Conservation (phyloP, 2,888 invertebrate genomes). For the Eupelmus urozonus region DNA sequence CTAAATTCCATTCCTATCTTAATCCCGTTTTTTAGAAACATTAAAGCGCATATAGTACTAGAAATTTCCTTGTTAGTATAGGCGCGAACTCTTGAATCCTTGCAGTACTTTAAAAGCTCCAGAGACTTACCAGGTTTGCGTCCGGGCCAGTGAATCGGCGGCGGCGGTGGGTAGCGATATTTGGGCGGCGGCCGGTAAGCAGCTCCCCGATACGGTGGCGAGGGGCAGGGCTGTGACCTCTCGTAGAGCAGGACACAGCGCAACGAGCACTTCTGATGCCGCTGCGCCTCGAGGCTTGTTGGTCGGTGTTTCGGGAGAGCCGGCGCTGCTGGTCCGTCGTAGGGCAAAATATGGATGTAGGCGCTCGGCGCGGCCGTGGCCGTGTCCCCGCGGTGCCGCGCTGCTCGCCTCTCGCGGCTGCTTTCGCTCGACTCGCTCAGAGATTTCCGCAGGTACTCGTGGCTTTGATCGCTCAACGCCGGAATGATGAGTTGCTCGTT, state of each 20-base stretch:
- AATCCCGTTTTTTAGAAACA: no score
- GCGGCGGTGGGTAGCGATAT: constrained; percentile 49
- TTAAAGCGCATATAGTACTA: no score
- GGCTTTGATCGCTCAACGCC: background rate
- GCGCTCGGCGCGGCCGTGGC: constrained; percentile 13
- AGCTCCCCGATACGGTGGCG: background rate
- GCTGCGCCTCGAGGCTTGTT: background rate
- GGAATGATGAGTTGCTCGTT: no score
- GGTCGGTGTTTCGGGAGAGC: background rate
- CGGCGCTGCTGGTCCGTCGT: background rate
- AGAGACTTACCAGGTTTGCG: constrained; percentile 53
- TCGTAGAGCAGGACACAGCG: constrained; percentile 48
- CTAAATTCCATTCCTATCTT: no score
- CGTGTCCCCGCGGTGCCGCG: background rate
- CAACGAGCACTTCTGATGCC: constrained; percentile 39
- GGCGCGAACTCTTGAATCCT: no score
- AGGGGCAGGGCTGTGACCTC: constrained; percentile 10
- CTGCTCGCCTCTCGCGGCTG: constrained; percentile 25
- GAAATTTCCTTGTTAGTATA: no score
- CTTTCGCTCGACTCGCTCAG: background rate
- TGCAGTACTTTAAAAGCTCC: no score
- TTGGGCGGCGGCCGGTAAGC: constrained; percentile 13
- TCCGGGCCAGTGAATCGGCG: constrained; percentile 46
- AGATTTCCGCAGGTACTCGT: background rate
- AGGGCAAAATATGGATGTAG: constrained; percentile 31